These are phyloP conservation scores for Lanius collurio DNA, from an alignment of 2,113 vertebrate species.

Conservation along the genomic window DNA sequence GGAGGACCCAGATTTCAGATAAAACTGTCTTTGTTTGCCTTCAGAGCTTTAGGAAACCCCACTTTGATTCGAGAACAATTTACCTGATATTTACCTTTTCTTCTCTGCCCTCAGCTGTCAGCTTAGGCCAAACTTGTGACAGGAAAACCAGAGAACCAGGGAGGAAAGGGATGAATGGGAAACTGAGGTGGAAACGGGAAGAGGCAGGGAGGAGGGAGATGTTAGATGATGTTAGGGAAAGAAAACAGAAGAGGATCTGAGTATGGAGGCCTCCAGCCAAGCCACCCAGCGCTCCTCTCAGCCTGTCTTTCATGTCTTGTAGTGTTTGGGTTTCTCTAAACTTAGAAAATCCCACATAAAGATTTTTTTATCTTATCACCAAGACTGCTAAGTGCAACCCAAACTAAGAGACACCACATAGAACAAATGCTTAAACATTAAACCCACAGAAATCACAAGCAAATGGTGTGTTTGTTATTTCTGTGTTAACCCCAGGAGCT, in stretches of 20 bases:
- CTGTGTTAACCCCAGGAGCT: background rate
- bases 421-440: constrained; percentile 17
- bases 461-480: background rate
- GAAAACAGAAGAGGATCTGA: background rate
- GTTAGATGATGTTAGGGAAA: background rate
- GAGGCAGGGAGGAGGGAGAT: background rate
- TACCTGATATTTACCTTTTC: background rate
- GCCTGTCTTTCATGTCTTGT: background rate
- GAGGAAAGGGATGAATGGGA: background rate
- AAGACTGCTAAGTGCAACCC: background rate
- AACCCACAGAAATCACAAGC: constrained; percentile 29
- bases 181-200: background rate
- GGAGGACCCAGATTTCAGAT: background rate
- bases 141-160: background rate
- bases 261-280: background rate
- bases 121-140: background rate
- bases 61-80: background rate
- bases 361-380: background rate
- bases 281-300: background rate
- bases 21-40: background rate
- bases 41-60: background rate
- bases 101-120: background rate
- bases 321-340: constrained; percentile 20
- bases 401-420: background rate
- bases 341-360: background rate